phyloP scores from a whole-genome alignment of 2,888 invertebrate species.

The Nomada goodeniana region DNA sequence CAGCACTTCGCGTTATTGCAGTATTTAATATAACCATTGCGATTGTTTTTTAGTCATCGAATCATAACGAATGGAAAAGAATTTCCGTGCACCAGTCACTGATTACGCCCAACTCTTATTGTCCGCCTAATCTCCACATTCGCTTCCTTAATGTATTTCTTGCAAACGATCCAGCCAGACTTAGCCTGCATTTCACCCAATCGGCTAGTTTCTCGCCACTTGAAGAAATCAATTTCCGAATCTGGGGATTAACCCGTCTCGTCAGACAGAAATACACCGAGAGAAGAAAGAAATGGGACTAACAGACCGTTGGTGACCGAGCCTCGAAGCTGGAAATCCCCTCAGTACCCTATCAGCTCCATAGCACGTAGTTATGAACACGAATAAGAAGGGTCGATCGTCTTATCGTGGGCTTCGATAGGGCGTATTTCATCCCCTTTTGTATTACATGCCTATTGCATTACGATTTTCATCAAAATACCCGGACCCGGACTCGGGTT shows the following conservation, averaged over 20 bases:
- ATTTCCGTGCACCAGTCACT: background rate
- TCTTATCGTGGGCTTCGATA: slow-evolving; percentile 67
- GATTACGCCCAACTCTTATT: background rate
- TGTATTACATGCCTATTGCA: slow-evolving; percentile 82
- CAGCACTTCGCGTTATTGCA: no score
- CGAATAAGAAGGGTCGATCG: slow-evolving; percentile 74
- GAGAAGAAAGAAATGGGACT: background rate
- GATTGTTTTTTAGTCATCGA: no score
- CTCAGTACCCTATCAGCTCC: slow-evolving; percentile 62
- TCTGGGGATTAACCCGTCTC: slow-evolving; percentile 65
- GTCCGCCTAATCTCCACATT: background rate
- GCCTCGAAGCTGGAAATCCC: slow-evolving; percentile 41
- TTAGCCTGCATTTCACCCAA: slow-evolving; percentile 25
- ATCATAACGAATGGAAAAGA: no score
- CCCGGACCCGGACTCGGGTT: slow-evolving; percentile 50
- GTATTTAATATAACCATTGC: no score
- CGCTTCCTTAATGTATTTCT: background rate
- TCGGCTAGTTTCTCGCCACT: slow-evolving; percentile 28
- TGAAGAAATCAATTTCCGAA: slow-evolving; percentile 66
- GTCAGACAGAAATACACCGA: slow-evolving; percentile 8
- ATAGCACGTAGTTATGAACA: slow-evolving; percentile 70
- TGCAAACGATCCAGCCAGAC: background rate
- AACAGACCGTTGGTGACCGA: slow-evolving; percentile 42
- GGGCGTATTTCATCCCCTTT: slow-evolving; percentile 67
- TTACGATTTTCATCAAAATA: slow-evolving; percentile 82